phyloP scores from a whole-genome alignment of 92 coral and sea anemone genomes.

The Siderastrea radians region DNA sequence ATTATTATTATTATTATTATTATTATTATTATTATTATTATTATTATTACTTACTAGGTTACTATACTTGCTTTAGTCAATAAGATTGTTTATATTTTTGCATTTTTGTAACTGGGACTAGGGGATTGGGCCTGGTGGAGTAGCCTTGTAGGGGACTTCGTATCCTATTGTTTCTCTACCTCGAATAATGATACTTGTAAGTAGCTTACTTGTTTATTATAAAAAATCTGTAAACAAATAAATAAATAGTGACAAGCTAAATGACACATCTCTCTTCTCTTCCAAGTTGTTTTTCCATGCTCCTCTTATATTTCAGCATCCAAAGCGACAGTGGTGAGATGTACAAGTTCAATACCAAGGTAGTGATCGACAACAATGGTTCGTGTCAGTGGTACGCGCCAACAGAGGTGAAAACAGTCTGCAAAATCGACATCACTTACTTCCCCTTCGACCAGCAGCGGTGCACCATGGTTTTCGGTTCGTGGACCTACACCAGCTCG shows the following conservation, averaged over 20 bases:
- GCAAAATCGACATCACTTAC: conserved; percentile 93
- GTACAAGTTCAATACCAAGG: conserved; percentile 94
- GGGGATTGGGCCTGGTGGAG: too few relatives aligned
- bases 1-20: too few relatives aligned
- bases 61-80: too few relatives aligned
- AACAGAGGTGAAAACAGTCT: conserved; percentile 88
- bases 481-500: conserved; percentile 93
- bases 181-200: too few relatives aligned
- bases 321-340: conserved; percentile 97
- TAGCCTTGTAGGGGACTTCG: too few relatives aligned
- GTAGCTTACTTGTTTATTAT: too few relatives aligned
- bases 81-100: too few relatives aligned
- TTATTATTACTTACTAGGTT: too few relatives aligned
- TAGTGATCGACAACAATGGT: conserved; percentile 80
- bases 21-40: too few relatives aligned
- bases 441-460: conserved; percentile 95
- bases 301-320: conserved; percentile 47
- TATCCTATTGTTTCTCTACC: too few relatives aligned
- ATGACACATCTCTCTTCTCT: neutral
- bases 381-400: conserved; percentile 93
- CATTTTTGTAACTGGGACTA: too few relatives aligned
- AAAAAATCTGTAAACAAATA: too few relatives aligned
- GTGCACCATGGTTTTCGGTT: conserved; percentile 89
- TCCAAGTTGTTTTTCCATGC: neutral
- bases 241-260: neutral